Evolutionary conservation across 2,888 invertebrate species (phyloP), one percentile per base, ranked within the genome.

Genomic region (Ethmia dodecea): DNA sequence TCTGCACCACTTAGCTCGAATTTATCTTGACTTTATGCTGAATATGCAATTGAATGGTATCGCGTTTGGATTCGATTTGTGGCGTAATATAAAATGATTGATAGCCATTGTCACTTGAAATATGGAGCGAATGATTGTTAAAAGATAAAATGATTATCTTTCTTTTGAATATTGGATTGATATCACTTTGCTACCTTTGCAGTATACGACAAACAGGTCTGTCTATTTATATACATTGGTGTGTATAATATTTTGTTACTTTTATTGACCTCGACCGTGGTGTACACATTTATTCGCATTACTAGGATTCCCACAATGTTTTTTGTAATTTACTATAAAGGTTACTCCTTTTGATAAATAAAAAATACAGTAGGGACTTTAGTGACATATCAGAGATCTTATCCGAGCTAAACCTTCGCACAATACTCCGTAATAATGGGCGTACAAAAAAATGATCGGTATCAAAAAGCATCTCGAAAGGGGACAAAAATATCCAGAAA

Each of bases 311-410:
- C 71, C 72, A 70, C 70, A 66, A 54, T 35, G 27, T 43, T 51
- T 65, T 39, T 73, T 73, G 46, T 65, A 53, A 57, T 60, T 49
- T 47, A 68, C 62, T 59, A 67, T 74, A 78, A 77, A 75, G 69
- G 71, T 77, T 72, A 72, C 68, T 72, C 62, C 60, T 76, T 75
- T 73, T 62, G 64, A 64, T 66, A 58, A 67, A 62, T 57, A 68
- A 78, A 72, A 26, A 68, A 60, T 54, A 56, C 69, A 58, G 69
- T 66, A 73, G 69, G 60, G 48, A 70, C 68, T 64, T 61, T 62
- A 69, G 83, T 80, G 84, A 84, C 84, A 86, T 74, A 73, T 78
- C 75, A 58, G 62, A 83, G 86, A 86, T 86, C 77, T 81, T 80
- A 86, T 84, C 86, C 69, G 52, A 60, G 60, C 62, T 78, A 75